Percentiles rank a stretch among this genome's conserved stretches.
These are phyloP conservation scores for Hoplias malabaricus DNA, from an alignment of 2,113 vertebrate genomes.

Conservation along the genomic window DNA sequence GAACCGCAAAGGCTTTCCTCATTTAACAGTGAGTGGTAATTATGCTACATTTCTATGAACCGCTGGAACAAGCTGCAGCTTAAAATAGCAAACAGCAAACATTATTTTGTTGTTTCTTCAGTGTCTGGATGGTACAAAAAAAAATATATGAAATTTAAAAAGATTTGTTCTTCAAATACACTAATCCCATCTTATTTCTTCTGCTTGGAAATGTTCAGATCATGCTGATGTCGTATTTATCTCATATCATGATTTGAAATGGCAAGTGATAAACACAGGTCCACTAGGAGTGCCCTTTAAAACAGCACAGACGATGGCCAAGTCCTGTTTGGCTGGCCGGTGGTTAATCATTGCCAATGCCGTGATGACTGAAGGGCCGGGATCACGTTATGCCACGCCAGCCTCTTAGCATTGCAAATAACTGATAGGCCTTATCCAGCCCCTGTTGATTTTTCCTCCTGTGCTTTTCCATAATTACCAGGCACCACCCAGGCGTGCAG, in stretches of 20 bases:
- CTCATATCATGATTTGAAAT: conserved; percentile 5
- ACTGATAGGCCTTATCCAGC: conserved; percentile 47
- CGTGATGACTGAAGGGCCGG: conserved; percentile 33
- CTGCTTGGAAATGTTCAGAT: neutral
- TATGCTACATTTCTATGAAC: too few relatives aligned
- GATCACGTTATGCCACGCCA: conserved; percentile 20
- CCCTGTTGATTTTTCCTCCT: conserved; percentile 67
- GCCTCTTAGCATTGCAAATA: conserved; percentile 52
- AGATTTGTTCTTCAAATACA: too few relatives aligned
- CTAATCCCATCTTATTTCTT: neutral
- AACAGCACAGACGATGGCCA: neutral
- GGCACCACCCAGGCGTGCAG: conserved; percentile 63
- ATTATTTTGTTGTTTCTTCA: too few relatives aligned
- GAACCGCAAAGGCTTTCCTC: too few relatives aligned
- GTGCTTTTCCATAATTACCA: conserved; percentile 59
- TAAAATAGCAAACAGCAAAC: too few relatives aligned
- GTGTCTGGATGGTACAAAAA: too few relatives aligned
- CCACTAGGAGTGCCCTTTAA: neutral
- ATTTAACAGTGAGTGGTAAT: too few relatives aligned
- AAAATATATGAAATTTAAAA: too few relatives aligned
- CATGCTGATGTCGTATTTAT: neutral
- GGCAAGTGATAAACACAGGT: neutral
- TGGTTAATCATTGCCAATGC: conserved; percentile 49
- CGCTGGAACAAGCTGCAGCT: too few relatives aligned
- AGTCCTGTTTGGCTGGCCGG: conserved; percentile 15